These are phyloP conservation scores for Perca schrenkii DNA, from an alignment of 2,113 vertebrate species.

Conservation along the genomic window DNA sequence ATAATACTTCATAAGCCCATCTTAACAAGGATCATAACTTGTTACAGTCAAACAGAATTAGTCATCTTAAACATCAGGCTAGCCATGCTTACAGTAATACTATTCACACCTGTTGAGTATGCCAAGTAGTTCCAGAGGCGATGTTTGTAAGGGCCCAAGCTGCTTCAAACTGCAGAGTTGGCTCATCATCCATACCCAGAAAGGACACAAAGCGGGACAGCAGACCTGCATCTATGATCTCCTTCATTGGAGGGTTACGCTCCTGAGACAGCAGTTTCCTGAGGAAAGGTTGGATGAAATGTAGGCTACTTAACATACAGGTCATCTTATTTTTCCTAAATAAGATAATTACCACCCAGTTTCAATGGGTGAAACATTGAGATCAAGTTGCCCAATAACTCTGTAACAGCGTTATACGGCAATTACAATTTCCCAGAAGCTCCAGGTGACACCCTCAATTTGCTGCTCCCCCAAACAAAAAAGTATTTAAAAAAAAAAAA, in stretches of 20 bases:
- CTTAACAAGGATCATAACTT: background rate
- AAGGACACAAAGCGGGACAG: slow-evolving; percentile 89
- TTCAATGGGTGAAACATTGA: background rate
- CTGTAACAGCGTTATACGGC: too few species aligned
- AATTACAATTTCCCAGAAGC: background rate
- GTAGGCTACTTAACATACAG: accelerated
- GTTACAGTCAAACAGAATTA: background rate
- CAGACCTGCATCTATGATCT: slow-evolving; percentile 87
- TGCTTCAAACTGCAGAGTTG: slow-evolving; percentile 90
- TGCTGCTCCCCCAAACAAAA: background rate
- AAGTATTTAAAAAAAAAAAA: too few species aligned
- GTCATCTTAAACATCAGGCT: too few species aligned
- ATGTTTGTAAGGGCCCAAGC: slow-evolving; percentile 96
- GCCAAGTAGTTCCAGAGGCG: slow-evolving; percentile 90
- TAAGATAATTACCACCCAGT: too few species aligned
- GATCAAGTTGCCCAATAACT: background rate
- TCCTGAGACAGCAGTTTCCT: slow-evolving; percentile 91
- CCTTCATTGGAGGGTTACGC: slow-evolving; percentile 86
- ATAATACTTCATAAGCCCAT: background rate
- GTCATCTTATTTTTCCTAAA: background rate
- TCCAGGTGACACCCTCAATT: background rate
- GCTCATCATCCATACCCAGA: slow-evolving; percentile 78
- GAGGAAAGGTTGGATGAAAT: background rate
- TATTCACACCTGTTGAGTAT: slow-evolving; percentile 87
- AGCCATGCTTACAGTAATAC: background rate